These are phyloP conservation scores for Lycodopsis pacificus DNA, from an alignment of 2,797 vertebrate genomes.

Conservation along the genomic window DNA sequence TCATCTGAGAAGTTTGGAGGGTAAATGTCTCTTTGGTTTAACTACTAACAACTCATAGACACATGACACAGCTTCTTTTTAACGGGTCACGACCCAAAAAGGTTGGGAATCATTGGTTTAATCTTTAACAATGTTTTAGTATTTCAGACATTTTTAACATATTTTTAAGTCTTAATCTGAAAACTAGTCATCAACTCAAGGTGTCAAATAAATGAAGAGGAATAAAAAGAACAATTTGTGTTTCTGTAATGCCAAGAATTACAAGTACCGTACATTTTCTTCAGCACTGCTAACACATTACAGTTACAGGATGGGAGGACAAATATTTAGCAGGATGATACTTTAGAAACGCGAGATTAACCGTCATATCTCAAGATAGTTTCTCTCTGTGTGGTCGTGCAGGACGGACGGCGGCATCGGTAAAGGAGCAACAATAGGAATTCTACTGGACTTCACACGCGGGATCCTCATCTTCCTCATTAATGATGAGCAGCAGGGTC, in stretches of 20 bases:
- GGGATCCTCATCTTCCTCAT: conserved; percentile 95
- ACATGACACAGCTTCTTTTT: too few relatives aligned
- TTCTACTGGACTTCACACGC: conserved; percentile 93
- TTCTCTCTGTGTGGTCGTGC: conserved; percentile 6
- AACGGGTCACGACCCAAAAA: too few relatives aligned
- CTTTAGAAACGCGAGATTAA: background rate
- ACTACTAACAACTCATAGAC: background rate
- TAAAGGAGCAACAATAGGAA: conserved; percentile 93
- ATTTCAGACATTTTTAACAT: too few relatives aligned
- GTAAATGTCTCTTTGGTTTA: background rate
- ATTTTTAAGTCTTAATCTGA: too few relatives aligned
- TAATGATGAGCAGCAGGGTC: conserved; percentile 98
- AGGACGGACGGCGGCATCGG: conserved; percentile 96
- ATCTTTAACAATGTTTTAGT: too few relatives aligned
- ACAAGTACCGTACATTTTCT: background rate
- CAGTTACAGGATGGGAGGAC: background rate
- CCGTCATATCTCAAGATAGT: background rate
- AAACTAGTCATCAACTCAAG: background rate
- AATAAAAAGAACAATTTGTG: background rate
- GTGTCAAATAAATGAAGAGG: background rate
- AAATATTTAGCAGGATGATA: background rate
- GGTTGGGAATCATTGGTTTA: too few relatives aligned
- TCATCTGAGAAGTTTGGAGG: background rate
- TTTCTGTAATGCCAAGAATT: background rate
- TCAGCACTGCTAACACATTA: background rate